A percentile compares a stretch with the other conserved stretches of the same genome.
Evolutionary conservation across 2,888 invertebrate genomes (phyloP).

Genomic region (Himalopsyche kuldschensis): DNA sequence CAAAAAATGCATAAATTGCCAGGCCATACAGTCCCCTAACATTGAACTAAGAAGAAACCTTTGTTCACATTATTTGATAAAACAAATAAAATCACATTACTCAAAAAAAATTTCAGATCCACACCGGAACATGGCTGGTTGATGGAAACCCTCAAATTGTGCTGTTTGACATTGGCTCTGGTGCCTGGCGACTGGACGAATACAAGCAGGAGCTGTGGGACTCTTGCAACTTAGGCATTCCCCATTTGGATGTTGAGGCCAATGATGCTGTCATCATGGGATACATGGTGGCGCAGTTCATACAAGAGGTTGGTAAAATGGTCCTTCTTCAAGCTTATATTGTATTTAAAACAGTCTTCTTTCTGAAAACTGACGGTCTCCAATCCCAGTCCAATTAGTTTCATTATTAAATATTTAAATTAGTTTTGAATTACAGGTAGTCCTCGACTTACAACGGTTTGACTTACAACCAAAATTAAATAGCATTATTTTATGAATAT

Average conservation of each 20-base stretch:
- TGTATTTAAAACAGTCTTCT: neutral
- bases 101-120: conserved; percentile 60
- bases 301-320: conserved; percentile 72
- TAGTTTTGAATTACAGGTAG: no score
- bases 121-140: conserved; percentile 98
- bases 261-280: conserved; percentile 97
- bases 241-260: conserved; percentile 91
- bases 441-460: no score
- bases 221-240: conserved; percentile 81
- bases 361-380: no score
- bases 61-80: no score
- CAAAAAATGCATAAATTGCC: no score
- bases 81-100: neutral
- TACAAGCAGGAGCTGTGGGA: conserved; percentile 96
- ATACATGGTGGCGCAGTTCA: conserved; percentile 90
- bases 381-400: no score
- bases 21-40: no score
- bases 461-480: no score
- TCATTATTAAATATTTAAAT: no score
- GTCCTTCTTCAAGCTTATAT: neutral
- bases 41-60: no score
- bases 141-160: conserved; percentile 99
- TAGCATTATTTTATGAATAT: no score
- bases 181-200: conserved; percentile 92
- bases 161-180: conserved; percentile 95